A percentile compares a stretch with the other conserved stretches of the same genome.
phyloP scores from a whole-genome alignment of 2,888 invertebrate genomes.

The Drosophila ustulata region DNA sequence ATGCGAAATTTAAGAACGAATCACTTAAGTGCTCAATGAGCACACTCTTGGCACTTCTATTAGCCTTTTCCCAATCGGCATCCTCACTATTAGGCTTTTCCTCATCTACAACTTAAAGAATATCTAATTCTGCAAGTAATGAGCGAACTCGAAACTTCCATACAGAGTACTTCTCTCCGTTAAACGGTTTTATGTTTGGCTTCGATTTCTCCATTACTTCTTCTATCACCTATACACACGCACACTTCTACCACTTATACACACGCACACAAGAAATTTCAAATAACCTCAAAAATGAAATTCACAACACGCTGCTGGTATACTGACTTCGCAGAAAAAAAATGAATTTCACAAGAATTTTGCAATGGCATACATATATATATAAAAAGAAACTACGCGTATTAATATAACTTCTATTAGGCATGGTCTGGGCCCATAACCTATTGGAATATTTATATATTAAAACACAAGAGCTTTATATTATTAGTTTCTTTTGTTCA shows the following conservation, averaged over 20 bases:
- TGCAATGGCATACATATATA: too few species aligned
- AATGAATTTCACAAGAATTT: too few species aligned
- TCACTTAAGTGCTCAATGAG: background rate
- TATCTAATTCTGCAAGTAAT: background rate
- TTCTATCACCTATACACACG: too few species aligned
- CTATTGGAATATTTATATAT: too few species aligned
- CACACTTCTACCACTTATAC: too few species aligned
- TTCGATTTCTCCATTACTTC: background rate
- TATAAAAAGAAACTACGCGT: slow-evolving; percentile 1
- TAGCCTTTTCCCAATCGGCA: too few species aligned
- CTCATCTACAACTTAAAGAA: background rate
- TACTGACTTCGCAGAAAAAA: too few species aligned
- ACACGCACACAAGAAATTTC: background rate
- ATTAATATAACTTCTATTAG: background rate
- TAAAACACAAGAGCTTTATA: too few species aligned
- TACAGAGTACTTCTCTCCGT: background rate
- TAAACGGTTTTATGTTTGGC: background rate
- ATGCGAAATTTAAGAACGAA: background rate
- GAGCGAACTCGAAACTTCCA: background rate
- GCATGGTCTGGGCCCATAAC: background rate
- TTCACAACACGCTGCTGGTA: background rate
- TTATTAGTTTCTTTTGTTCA: too few species aligned
- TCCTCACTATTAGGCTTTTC: too few species aligned
- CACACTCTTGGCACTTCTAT: background rate
- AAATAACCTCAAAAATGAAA: background rate